phyloP scores from a whole-genome alignment of 1,140 invertebrate genomes.

The Argopecten irradians region DNA sequence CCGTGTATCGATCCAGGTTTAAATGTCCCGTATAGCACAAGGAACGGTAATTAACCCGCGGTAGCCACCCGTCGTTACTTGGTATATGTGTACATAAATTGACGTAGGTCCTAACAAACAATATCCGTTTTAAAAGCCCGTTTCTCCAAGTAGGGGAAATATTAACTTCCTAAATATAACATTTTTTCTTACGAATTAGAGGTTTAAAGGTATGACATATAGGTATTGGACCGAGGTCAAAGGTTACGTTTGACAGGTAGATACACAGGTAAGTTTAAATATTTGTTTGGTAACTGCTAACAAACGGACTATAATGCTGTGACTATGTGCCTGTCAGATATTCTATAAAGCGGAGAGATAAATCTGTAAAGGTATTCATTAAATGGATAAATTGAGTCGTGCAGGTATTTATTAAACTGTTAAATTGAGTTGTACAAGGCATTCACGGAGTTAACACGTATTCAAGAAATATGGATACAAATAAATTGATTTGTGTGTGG shows the following conservation, averaged over 20 bases:
- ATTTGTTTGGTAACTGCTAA: not conserved
- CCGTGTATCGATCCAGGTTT: not conserved
- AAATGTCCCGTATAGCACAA: not conserved
- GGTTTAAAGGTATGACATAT: conserved; percentile 2
- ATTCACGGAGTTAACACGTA: not conserved
- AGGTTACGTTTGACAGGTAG: not conserved
- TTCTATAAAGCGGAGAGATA: not conserved
- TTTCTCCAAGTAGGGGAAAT: not conserved
- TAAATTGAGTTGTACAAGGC: not conserved
- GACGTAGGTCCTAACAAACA: not conserved
- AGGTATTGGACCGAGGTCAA: not conserved
- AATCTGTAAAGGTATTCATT: not conserved
- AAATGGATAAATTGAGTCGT: not conserved
- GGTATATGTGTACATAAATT: not conserved
- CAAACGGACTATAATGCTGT: not conserved
- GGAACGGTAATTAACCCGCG: not conserved
- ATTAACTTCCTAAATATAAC: conserved; percentile 2
- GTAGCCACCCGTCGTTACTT: not conserved
- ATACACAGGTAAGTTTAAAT: conserved; percentile 10
- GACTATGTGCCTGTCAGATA: not conserved
- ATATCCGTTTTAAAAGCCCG: not conserved
- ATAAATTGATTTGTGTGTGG: not conserved
- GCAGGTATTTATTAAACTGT: not conserved
- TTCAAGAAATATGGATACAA: not conserved
- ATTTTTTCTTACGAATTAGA: not conserved